A percentile compares a stretch with the other conserved stretches of the same genome.
Evolutionary conservation across 2,113 vertebrate genomes (phyloP).

Genomic region (Pelvicachromis taeniatus): DNA sequence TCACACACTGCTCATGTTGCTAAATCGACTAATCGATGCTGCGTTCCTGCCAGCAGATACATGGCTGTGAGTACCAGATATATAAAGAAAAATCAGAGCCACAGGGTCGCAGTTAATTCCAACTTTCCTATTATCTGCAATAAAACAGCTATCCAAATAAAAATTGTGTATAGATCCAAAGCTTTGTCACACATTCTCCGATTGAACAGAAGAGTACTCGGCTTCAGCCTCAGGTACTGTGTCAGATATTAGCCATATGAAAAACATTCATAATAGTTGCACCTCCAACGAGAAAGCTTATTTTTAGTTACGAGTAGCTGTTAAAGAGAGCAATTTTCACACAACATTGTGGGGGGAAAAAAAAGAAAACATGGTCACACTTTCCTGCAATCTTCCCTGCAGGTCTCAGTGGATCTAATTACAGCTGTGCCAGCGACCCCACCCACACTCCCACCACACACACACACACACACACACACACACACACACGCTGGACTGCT

Average conservation of each 20-base stretch:
- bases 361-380: neutral
- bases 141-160: neutral
- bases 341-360: neutral
- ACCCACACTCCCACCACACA: neutral
- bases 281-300: neutral
- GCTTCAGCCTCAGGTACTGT: neutral
- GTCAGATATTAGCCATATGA: neutral
- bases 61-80: neutral
- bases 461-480: neutral
- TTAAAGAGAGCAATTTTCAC: neutral
- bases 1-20: slow-evolving; percentile 14
- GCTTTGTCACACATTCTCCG: neutral
- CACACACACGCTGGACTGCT: neutral
- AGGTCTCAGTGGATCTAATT: slow-evolving; percentile 59
- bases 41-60: neutral
- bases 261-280: neutral
- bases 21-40: slow-evolving; percentile 39
- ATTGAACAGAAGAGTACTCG: neutral
- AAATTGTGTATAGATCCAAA: neutral
- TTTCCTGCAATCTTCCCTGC: slow-evolving; percentile 9
- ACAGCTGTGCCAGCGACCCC: slow-evolving; percentile 19
- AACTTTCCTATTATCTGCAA: neutral
- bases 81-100: neutral
- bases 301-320: neutral
- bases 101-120: neutral